Conservation (phyloP, 2,797 vertebrate genomes). For the Anniella stebbinsi region DNA sequence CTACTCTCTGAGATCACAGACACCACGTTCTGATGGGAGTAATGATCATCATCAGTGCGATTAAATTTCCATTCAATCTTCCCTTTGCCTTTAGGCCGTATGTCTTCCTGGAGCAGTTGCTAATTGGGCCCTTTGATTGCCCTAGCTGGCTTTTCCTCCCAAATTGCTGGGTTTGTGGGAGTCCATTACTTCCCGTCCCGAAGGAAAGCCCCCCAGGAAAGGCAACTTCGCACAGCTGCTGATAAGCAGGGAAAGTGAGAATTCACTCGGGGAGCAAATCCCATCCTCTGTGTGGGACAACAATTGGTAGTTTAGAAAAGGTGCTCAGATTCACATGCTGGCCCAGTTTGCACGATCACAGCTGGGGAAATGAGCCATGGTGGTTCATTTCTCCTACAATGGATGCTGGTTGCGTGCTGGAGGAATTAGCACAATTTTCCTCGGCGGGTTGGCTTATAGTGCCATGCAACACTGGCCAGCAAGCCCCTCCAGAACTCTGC, state of each 20-base stretch:
- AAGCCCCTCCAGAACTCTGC: too few relatives aligned
- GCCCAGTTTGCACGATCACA: too few relatives aligned
- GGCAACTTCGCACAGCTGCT: background rate
- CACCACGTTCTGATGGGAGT: background rate
- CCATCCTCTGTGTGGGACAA: background rate
- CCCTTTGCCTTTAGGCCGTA: background rate
- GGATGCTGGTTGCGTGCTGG: too few relatives aligned
- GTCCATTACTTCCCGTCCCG: rapidly evolving
- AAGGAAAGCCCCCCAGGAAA: background rate
- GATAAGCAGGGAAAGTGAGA: background rate
- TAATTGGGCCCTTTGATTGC: background rate
- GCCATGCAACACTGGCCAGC: too few relatives aligned
- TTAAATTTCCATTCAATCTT: rapidly evolving
- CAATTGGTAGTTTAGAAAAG: background rate
- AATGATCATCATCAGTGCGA: background rate
- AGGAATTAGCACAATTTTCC: too few relatives aligned
- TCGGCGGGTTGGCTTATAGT: too few relatives aligned
- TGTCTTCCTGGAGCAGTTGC: rapidly evolving
- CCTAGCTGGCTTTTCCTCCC: background rate
- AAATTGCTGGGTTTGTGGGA: background rate
- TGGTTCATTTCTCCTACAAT: too few relatives aligned
- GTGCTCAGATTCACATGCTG: too few relatives aligned
- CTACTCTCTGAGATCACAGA: background rate
- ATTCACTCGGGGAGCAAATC: too few relatives aligned
- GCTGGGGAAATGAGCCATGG: too few relatives aligned